Base-by-base conservation (phyloP, 2,113 vertebrate species). In the Rhinolophus sinicus region DNA sequence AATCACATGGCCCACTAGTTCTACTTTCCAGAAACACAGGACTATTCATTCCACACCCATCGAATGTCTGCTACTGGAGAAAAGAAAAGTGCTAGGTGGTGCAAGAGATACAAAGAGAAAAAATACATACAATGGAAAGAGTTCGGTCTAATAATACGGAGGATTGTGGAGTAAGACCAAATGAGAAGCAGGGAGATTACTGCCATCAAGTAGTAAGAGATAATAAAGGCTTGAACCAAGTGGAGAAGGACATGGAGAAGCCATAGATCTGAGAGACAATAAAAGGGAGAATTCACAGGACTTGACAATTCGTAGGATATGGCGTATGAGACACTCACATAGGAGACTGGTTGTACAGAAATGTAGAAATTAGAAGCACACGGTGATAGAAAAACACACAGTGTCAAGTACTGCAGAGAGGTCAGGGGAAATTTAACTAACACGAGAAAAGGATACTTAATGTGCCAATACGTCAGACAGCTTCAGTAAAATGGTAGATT, bases 11-110 rank as follows among this genome's bases (percentile, higher is more conserved):
- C 10, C 70, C 11, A 90, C 5, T 5, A 94, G 40, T 35, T 92
- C 70, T 87, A 56, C 88, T 93, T 93, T 90, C 50, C 64, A 64
- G 65, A 94, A 93, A 95, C 2, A 77, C 11, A 96, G 44, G 9
- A 54, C 65, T 56, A 82, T 33, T 93, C 35, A 88, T 84, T 88
- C 22, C 85, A 67, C 28, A 50, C 38, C 82, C 50, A 73, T 16
- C 30, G 18, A 87, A 8, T 38, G 15, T 19, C 62, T 67, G 77
- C 24, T 85, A 62, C 5, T 19, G 7, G 47, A 21, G 62, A 24
- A 12, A 28, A 22, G 16, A 22, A 18, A 14, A 65, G 56, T 67
- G 33, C 16, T n/a, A 76, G 62, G 38, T n/a, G 22, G 47, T 54
- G 19, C 44, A 82, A 89, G 33, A 93, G 14, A 90, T 19, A 44